Percentiles rank a stretch among this genome's conserved stretches.
Evolutionary conservation across 2,888 invertebrate species (phyloP).

Genomic region (Halictus quadricinctus): DNA sequence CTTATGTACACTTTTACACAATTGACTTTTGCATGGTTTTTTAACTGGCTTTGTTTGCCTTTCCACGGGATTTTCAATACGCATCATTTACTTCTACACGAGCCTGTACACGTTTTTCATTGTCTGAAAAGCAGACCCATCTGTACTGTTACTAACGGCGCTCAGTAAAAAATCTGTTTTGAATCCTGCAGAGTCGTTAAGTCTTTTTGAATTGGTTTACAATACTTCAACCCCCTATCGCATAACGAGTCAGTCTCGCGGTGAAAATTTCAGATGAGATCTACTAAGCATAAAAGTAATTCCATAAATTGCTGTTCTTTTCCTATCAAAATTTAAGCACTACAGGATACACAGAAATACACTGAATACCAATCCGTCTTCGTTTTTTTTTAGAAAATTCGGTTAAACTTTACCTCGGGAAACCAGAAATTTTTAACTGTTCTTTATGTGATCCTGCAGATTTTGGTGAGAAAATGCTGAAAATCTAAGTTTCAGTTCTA

Average conservation of each 20-base stretch:
- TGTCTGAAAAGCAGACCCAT: not conserved
- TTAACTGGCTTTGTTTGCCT: not conserved
- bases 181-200: not conserved
- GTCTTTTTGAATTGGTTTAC: not conserved
- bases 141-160: not conserved
- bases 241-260: not conserved
- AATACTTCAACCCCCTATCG: not conserved
- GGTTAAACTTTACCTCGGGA: too few species aligned
- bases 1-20: not conserved
- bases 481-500: too few species aligned
- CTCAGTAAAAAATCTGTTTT: not conserved
- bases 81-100: not conserved
- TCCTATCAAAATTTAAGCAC: too few species aligned
- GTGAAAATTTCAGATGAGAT: too few species aligned
- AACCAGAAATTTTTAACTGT: too few species aligned
- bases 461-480: too few species aligned
- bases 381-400: too few species aligned
- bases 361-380: too few species aligned
- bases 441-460: too few species aligned
- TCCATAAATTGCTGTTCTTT: too few species aligned
- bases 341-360: too few species aligned
- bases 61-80: not conserved
- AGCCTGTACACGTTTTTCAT: not conserved
- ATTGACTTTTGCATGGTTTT: not conserved
- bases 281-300: too few species aligned